A percentile compares a stretch with the other conserved stretches of the same genome.
These are phyloP conservation scores for Cosmorhoe ocellata DNA, from an alignment of 2,888 invertebrate genomes.

Conservation along the genomic window DNA sequence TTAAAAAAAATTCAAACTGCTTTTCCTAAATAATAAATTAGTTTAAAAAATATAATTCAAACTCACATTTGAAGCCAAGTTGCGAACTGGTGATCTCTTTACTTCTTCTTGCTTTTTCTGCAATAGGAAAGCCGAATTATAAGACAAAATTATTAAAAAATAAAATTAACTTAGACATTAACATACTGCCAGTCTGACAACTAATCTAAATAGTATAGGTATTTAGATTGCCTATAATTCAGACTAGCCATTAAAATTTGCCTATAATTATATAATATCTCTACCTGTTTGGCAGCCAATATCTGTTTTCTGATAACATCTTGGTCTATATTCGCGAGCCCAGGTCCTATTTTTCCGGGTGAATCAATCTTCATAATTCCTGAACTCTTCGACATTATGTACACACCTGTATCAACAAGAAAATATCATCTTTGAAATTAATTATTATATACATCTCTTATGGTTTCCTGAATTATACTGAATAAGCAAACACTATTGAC, in stretches of 20 bases:
- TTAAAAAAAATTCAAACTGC: too few relatives aligned
- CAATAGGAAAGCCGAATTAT: constrained; percentile 21
- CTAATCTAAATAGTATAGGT: neutral
- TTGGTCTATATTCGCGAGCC: constrained; percentile 72
- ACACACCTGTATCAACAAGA: constrained; percentile 80
- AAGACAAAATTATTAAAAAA: neutral
- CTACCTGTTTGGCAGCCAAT: constrained; percentile 76
- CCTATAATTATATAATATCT: too few relatives aligned
- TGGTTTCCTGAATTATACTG: too few relatives aligned
- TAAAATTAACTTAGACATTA: neutral
- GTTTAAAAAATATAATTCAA: neutral
- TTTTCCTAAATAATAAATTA: too few relatives aligned
- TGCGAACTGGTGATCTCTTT: constrained; percentile 50
- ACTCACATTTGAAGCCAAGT: constrained; percentile 52
- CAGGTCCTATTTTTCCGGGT: constrained; percentile 79
- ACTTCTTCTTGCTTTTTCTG: constrained; percentile 72
- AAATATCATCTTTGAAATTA: neutral
- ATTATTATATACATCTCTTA: neutral
- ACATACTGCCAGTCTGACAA: neutral
- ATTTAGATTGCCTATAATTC: neutral
- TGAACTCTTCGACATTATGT: constrained; percentile 89
- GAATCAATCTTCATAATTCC: constrained; percentile 88
- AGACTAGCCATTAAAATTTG: too few relatives aligned
- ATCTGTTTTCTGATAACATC: constrained; percentile 78
- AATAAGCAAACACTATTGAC: too few relatives aligned